phyloP scores from a whole-genome alignment of 2,113 vertebrate species.

The Coracopsis vasa region DNA sequence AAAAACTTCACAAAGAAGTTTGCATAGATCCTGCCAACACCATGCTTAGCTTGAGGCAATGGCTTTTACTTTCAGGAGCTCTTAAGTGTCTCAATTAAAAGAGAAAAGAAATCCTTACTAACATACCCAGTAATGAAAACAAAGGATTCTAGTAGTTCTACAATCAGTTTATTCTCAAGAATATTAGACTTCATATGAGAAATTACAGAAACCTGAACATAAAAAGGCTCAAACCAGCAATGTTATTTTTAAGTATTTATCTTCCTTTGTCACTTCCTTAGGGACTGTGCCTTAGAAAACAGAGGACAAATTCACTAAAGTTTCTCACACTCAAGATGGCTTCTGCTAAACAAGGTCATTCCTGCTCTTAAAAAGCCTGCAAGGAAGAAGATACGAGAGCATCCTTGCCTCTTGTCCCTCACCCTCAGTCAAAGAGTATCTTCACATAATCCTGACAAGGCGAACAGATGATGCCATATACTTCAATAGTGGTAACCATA shows the following conservation, averaged over 20 bases:
- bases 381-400: not conserved
- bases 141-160: not conserved
- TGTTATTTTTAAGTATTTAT: not conserved
- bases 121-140: not conserved
- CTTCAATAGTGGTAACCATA: not conserved
- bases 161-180: not conserved
- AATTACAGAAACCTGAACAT: not conserved
- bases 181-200: not conserved
- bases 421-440: not conserved
- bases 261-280: not conserved
- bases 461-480: not conserved
- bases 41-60: conserved; percentile 1
- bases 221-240: not conserved
- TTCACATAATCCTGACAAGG: not conserved
- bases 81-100: not conserved
- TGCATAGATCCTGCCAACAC: conserved; percentile 8
- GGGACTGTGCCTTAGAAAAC: not conserved
- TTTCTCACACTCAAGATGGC: not conserved
- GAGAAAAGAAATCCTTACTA: not conserved
- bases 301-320: not conserved
- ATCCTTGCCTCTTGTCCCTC: not conserved
- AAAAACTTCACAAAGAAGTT: conserved; percentile 43
- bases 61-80: conserved; percentile 11
- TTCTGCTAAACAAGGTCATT: not conserved
- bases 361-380: not conserved